Evolutionary conservation across 2,888 invertebrate species (phyloP), one percentile per base, ranked within the genome.

Genomic region (Tuta absoluta): DNA sequence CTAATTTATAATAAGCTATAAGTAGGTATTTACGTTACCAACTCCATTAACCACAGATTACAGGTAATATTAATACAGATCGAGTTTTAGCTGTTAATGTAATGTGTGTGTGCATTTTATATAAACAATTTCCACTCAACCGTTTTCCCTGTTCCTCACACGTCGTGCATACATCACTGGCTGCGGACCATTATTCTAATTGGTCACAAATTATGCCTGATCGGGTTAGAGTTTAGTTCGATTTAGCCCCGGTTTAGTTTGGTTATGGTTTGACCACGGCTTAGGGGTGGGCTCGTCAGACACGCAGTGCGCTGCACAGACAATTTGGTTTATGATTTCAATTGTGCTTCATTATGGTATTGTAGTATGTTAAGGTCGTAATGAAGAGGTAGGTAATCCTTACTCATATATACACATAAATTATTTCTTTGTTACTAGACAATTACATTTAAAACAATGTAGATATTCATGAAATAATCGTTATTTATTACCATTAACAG

Each of bases 121-220:
- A 21, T 49, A 49, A 49, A 19, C 17, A 17, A 21, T 21, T 10
- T 10, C 33, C 17, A 37, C 82, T 89, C 85, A 53, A 82, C 10
- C 53, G 45, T 19, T 58, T 53, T 65, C 63, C 0, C 49, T 77
- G 65, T 77, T 48, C 67, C 75, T 65, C 63, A 71, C 76, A 82
- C 83, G 84, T 82, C 84, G 82, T 86, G 88, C 89, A 90, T 90
- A 88, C 91, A 87, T 91, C 91, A 91, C 89, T 74, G 81, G 73
- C 76, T 76, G 79, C 76, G 75, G 82, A 83, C 91, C 92, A 92
- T 91, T 91, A 91, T 91, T 91, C 91, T 91, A 92, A 92, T 91
- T 92, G 92, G 88, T 89, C 91, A 86, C 91, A 91, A 91, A 91
- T 91, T 91, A 90, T 88, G 89, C 84, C 86, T 87, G 90, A 91